Conservation (phyloP, 1,140 invertebrate species). For the Formica selysi region DNA sequence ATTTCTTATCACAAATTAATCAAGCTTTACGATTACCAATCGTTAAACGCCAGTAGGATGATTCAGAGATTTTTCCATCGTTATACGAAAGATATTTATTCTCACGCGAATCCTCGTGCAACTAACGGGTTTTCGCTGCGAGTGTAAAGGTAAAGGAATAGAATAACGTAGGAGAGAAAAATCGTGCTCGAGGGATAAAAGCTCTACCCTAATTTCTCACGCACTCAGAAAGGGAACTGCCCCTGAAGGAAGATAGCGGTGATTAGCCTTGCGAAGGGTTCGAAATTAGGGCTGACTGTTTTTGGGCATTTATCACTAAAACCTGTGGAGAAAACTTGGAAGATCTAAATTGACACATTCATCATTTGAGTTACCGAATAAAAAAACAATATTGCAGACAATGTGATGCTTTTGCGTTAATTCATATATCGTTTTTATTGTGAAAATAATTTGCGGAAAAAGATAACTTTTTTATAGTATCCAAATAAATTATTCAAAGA, state of each 20-base stretch:
- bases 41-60: constrained; percentile 24
- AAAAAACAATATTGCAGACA: constrained; percentile 5
- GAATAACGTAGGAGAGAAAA: constrained; percentile 38
- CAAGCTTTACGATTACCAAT: neutral
- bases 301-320: constrained; percentile 54
- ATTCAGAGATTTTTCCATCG: constrained; percentile 27
- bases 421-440: too few species aligned
- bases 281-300: constrained; percentile 60
- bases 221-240: neutral
- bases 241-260: constrained; percentile 20
- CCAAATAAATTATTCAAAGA: neutral
- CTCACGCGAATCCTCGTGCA: neutral
- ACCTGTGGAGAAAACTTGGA: neutral
- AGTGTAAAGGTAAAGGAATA: constrained; percentile 17
- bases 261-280: constrained; percentile 43
- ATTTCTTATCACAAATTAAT: neutral
- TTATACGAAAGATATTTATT: constrained; percentile 14
- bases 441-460: neutral
- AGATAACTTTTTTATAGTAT: neutral
- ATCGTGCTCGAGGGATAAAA: constrained; percentile 39
- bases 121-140: constrained; percentile 1
- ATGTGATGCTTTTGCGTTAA: neutral
- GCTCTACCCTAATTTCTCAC: constrained; percentile 56
- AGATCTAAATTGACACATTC: constrained; percentile 33
- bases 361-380: neutral